These are phyloP conservation scores for Zoroaster sp. DNA, from an alignment of 53 echinoderm and acorn worm species.

Conservation along the genomic window DNA sequence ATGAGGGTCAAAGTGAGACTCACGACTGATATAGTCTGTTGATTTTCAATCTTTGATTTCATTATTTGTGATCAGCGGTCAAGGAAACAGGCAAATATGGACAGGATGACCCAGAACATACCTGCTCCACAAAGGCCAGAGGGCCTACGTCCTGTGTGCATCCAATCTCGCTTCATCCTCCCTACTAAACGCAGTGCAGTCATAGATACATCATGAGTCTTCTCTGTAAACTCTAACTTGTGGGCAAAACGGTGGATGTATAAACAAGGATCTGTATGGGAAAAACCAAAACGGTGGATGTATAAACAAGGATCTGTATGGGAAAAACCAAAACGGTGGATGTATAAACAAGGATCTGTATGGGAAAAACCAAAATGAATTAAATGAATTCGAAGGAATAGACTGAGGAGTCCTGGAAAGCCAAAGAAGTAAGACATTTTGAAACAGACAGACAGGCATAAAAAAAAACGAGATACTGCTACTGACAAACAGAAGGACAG, in stretches of 20 bases:
- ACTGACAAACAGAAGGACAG: no score
- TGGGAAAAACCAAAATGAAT: slow-evolving; percentile 66
- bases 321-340: slow-evolving; percentile 80
- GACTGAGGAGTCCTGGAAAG: neutral
- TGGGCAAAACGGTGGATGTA: slow-evolving; percentile 97
- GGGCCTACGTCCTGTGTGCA: slow-evolving; percentile 94
- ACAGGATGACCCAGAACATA: slow-evolving; percentile 3
- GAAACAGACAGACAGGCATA: no score
- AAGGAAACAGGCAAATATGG: no score
- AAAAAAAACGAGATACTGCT: no score
- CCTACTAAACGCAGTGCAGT: slow-evolving; percentile 83
- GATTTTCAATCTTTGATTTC: no score
- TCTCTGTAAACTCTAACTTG: slow-evolving; percentile 93
- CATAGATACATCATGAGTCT: slow-evolving; percentile 89
- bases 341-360: slow-evolving; percentile 97
- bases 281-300: slow-evolving; percentile 83
- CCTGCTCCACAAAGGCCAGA: slow-evolving; percentile 98
- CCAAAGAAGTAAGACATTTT: no score
- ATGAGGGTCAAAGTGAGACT: no score
- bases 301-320: slow-evolving; percentile 97
- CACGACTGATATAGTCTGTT: no score
- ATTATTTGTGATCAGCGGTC: neutral
- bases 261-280: slow-evolving; percentile 96
- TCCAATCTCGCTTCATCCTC: slow-evolving; percentile 98
- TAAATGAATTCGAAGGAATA: neutral